phyloP scores from a whole-genome alignment of 2,888 invertebrate species.

The Drosophila dives region DNA sequence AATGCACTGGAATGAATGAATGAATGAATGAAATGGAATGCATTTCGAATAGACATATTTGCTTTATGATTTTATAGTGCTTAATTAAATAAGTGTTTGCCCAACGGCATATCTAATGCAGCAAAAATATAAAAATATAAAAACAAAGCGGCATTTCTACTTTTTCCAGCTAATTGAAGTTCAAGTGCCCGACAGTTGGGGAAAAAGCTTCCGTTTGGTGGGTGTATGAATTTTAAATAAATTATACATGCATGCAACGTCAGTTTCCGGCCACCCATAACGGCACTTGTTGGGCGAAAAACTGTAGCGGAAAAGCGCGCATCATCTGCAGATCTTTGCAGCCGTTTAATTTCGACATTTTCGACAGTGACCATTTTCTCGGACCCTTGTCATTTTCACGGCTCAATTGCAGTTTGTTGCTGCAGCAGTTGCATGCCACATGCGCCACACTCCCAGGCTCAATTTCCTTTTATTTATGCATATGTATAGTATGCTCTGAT shows the following conservation, averaged over 20 bases:
- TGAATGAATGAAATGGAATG: conserved; percentile 36
- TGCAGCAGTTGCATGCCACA: conserved; percentile 18
- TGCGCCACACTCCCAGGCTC: background rate
- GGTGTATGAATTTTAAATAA: conserved; percentile 36
- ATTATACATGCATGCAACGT: conserved; percentile 40
- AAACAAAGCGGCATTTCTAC: conserved; percentile 13
- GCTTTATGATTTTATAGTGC: conserved; percentile 44
- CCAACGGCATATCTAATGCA: background rate
- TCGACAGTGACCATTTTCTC: conserved; percentile 22
- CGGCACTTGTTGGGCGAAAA: conserved; percentile 1
- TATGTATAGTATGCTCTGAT: conserved; percentile 12
- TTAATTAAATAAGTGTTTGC: conserved; percentile 46
- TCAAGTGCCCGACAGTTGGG: conserved; percentile 19
- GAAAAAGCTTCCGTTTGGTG: conserved; percentile 21
- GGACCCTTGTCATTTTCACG: conserved; percentile 58
- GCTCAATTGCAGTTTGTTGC: conserved; percentile 39
- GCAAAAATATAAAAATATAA: background rate
- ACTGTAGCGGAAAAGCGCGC: conserved; percentile 32
- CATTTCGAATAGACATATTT: conserved; percentile 30
- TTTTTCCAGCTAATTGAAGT: conserved; percentile 56
- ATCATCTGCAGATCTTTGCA: conserved; percentile 34
- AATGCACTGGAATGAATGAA: conserved; percentile 11
- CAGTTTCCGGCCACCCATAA: conserved; percentile 18
- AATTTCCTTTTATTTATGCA: conserved; percentile 13
- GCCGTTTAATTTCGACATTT: conserved; percentile 27